phyloP scores from a whole-genome alignment of 2,797 vertebrate species.

The Tamandua tetradactyla region DNA sequence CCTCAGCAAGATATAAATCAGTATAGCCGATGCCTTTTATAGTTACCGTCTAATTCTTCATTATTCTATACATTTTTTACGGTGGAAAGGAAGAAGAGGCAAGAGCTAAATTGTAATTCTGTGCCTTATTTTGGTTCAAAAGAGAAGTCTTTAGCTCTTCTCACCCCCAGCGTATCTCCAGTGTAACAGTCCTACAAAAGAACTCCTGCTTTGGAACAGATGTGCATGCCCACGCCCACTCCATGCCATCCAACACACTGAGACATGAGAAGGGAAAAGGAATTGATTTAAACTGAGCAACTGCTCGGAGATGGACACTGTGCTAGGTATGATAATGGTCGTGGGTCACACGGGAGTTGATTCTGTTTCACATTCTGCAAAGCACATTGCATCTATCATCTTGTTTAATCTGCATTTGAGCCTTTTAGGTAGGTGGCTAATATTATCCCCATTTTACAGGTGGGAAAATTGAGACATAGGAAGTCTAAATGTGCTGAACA shows the following conservation, averaged over 20 bases:
- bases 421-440: neutral
- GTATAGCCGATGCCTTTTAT: neutral
- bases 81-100: neutral
- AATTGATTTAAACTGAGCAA: neutral
- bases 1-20: neutral
- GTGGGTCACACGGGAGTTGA: rapidly evolving
- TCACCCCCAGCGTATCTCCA: neutral
- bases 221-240: rapidly evolving
- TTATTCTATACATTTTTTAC: neutral
- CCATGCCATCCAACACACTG: rapidly evolving
- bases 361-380: neutral
- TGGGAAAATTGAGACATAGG: no score
- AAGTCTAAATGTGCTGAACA: neutral
- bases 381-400: neutral
- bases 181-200: neutral
- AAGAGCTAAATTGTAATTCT: neutral
- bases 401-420: neutral
- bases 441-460: no score
- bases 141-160: neutral
- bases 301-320: rapidly evolving
- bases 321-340: neutral
- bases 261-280: neutral
- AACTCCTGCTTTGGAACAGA: neutral
- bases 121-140: neutral
- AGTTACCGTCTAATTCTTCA: neutral